Conservation (phyloP, 2,797 vertebrate species). For the Cichlasoma orientale region DNA sequence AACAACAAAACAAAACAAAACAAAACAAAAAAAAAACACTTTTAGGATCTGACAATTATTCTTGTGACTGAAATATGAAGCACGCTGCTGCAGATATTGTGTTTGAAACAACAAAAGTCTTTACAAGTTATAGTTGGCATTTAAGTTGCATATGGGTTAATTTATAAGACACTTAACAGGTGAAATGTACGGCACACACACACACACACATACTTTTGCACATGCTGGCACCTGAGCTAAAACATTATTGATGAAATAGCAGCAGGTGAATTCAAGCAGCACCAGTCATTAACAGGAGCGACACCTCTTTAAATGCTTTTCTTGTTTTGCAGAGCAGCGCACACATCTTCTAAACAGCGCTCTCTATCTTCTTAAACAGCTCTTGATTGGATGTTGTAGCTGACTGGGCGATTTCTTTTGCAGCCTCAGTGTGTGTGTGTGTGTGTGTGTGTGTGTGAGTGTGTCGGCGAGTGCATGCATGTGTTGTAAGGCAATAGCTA, state of each 20-base stretch:
- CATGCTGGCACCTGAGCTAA: constrained; percentile 30
- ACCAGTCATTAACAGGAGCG: constrained; percentile 45
- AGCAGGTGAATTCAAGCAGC: constrained; percentile 53
- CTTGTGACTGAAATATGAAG: neutral
- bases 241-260: constrained; percentile 62
- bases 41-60: constrained; percentile 1
- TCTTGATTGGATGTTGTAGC: constrained; percentile 67
- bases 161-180: neutral
- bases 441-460: constrained; percentile 13
- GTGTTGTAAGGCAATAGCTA: constrained; percentile 38
- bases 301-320: constrained; percentile 57
- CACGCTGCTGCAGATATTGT: neutral
- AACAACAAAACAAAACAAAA: accelerated
- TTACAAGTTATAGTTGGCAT: neutral
- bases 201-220: neutral
- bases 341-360: constrained; percentile 40
- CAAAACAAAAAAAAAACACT: neutral
- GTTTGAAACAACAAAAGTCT: neutral
- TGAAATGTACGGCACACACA: neutral
- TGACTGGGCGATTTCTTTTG: constrained; percentile 56
- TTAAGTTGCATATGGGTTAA: neutral
- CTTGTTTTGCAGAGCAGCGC: constrained; percentile 33
- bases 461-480: constrained; percentile 17
- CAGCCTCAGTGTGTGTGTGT: constrained; percentile 7
- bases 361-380: constrained; percentile 57